phyloP scores from a whole-genome alignment of 2,797 vertebrate genomes.

The Picus viridis region DNA sequence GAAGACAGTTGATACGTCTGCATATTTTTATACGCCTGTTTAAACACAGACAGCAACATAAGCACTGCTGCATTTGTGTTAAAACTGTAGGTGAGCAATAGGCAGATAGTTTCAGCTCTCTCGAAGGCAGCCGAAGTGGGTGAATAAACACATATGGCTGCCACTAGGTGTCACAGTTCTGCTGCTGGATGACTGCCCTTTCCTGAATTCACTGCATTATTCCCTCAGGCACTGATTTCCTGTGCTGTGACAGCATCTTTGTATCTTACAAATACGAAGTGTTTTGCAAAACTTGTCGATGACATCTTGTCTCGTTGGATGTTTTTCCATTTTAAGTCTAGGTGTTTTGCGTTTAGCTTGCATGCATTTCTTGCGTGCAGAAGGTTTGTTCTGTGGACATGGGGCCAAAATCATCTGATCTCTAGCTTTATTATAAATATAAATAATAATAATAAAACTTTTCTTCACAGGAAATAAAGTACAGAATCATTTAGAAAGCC shows the following conservation, averaged over 20 bases:
- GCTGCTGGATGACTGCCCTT: neutral
- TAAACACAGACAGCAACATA: neutral
- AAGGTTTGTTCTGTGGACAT: neutral
- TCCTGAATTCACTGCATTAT: too few relatives aligned
- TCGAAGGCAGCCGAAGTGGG: neutral
- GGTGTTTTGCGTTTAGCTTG: neutral
- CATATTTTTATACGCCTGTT: neutral
- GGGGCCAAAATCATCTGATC: conserved; percentile 35
- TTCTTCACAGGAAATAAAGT: neutral
- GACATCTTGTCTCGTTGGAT: neutral
- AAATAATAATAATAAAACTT: neutral
- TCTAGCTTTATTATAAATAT: neutral
- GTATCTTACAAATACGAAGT: neutral
- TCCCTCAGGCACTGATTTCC: neutral
- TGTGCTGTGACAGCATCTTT: neutral
- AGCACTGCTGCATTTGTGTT: neutral
- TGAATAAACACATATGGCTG: neutral
- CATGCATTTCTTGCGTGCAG: neutral
- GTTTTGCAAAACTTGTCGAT: neutral
- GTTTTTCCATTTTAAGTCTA: neutral
- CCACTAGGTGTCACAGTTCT: conserved; percentile 34
- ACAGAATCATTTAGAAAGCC: too few relatives aligned
- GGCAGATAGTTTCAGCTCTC: neutral
- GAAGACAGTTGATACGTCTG: neutral
- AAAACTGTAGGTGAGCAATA: neutral